A percentile compares a stretch with the other conserved stretches of the same genome.
Evolutionary conservation across 2,888 invertebrate species (phyloP).

Genomic region (Philaethria dido): DNA sequence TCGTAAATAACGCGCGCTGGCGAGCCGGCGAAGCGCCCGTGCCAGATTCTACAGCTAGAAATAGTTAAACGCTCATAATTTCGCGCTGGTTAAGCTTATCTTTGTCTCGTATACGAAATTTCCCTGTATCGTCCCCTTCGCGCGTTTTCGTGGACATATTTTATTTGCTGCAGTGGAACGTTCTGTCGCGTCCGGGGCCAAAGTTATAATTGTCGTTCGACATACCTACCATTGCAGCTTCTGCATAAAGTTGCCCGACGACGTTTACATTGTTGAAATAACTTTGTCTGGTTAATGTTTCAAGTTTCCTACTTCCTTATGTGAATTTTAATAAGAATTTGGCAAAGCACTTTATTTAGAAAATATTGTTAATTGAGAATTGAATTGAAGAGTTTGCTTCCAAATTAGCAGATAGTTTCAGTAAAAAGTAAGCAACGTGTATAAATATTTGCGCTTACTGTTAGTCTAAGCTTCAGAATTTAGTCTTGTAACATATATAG

Average conservation of each 20-base stretch:
- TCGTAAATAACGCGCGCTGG: slow-evolving; percentile 83
- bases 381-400: slow-evolving; percentile 6
- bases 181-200: slow-evolving; percentile 74
- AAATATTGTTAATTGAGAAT: slow-evolving; percentile 14
- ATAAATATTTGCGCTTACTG: not conserved
- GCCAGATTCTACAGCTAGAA: slow-evolving; percentile 84
- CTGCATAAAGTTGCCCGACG: slow-evolving; percentile 74
- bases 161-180: slow-evolving; percentile 79
- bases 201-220: slow-evolving; percentile 83
- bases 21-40: slow-evolving; percentile 83
- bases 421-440: not conserved
- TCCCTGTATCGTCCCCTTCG: slow-evolving; percentile 73
- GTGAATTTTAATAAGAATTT: slow-evolving; percentile 47
- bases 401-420: not conserved
- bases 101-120: slow-evolving; percentile 83
- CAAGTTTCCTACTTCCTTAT: slow-evolving; percentile 53
- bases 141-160: slow-evolving; percentile 79
- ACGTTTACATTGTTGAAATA: slow-evolving; percentile 77
- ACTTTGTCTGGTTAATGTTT: slow-evolving; percentile 75
- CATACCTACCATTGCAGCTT: slow-evolving; percentile 80
- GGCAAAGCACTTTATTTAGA: slow-evolving; percentile 31
- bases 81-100: slow-evolving; percentile 84
- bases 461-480: no score
- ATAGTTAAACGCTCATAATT: slow-evolving; percentile 85
- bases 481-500: not conserved